Conservation (phyloP, 2,797 vertebrate species). For the Chanos chanos region DNA sequence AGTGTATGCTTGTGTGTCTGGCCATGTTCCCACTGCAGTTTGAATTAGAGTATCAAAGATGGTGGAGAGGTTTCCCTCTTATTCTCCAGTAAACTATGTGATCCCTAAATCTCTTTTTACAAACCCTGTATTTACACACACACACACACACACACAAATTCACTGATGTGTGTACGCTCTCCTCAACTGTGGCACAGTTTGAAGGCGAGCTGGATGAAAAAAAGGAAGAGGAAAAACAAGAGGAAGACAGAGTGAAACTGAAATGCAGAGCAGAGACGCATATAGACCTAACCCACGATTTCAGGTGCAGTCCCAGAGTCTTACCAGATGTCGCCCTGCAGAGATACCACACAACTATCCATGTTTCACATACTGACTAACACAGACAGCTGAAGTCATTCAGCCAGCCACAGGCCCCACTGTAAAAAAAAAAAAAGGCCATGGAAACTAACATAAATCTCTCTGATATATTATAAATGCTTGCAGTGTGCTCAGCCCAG, state of each 20-base stretch:
- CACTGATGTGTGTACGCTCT: conserved; percentile 6
- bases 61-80: too few species aligned
- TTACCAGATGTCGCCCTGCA: too few species aligned
- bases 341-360: too few species aligned
- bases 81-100: conserved; percentile 1
- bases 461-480: conserved; percentile 44
- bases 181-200: neutral
- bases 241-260: neutral
- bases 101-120: conserved; percentile 13
- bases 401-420: neutral
- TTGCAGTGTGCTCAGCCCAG: conserved; percentile 55
- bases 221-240: neutral
- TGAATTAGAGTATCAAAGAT: too few species aligned
- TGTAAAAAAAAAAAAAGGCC: conserved; percentile 34
- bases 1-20: too few species aligned
- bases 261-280: too few species aligned
- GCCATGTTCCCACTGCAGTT: too few species aligned
- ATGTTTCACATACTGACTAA: neutral
- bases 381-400: neutral
- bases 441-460: conserved; percentile 62
- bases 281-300: too few species aligned
- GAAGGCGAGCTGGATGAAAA: too few species aligned
- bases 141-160: conserved; percentile 16
- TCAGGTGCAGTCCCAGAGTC: too few species aligned
- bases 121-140: conserved; percentile 4